These are phyloP conservation scores for Thyatira batis DNA, from an alignment of 2,888 invertebrate species.

Conservation along the genomic window DNA sequence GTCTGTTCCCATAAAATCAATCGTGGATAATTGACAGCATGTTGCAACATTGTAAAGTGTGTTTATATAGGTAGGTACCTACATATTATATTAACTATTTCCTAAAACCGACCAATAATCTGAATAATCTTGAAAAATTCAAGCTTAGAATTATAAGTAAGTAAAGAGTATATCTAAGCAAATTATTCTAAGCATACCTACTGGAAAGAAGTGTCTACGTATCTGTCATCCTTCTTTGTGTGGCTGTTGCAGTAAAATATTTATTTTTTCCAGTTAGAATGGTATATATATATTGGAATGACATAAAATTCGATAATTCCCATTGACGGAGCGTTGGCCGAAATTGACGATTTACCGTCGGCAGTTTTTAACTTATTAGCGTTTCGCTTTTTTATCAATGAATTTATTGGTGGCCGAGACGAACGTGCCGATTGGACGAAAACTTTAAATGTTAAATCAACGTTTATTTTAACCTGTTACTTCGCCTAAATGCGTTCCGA, in stretches of 20 bases:
- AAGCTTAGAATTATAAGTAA: too few relatives aligned
- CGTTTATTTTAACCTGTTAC: slow-evolving; percentile 63
- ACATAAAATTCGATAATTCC: slow-evolving; percentile 31
- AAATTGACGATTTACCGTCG: slow-evolving; percentile 46
- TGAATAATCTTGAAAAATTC: too few relatives aligned
- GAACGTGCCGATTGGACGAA: slow-evolving; percentile 52
- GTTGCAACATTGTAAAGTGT: background rate
- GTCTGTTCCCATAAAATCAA: background rate
- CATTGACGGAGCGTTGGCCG: slow-evolving; percentile 29
- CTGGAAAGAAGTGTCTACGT: too few relatives aligned
- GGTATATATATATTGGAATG: slow-evolving; percentile 23
- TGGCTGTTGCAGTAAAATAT: background rate
- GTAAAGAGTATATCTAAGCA: too few relatives aligned
- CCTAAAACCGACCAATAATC: too few relatives aligned
- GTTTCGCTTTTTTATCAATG: slow-evolving; percentile 68
- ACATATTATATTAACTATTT: background rate
- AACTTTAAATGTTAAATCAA: slow-evolving; percentile 68
- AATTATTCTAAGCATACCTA: too few relatives aligned
- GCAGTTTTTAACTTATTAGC: slow-evolving; percentile 61
- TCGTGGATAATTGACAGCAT: background rate
- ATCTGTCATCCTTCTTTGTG: background rate
- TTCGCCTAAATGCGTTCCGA: slow-evolving; percentile 65
- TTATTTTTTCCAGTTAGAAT: slow-evolving; percentile 11
- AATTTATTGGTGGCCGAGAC: slow-evolving; percentile 69
- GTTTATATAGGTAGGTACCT: background rate